These are phyloP conservation scores for Lamellibrachia columna DNA, from an alignment of 2,888 invertebrate genomes.

Conservation along the genomic window DNA sequence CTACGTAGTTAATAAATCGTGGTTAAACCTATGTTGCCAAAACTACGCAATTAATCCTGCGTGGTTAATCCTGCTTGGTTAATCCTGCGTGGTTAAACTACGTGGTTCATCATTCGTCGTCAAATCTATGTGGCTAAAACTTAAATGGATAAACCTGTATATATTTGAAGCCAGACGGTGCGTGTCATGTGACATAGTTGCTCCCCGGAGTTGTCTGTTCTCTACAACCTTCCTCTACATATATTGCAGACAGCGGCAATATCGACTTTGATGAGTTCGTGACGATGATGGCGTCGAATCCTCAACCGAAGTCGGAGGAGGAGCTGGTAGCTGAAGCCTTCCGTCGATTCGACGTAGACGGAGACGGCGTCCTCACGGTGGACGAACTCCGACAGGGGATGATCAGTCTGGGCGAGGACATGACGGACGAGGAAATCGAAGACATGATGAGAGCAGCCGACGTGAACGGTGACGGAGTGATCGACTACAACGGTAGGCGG, in stretches of 20 bases:
- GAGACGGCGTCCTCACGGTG: background rate
- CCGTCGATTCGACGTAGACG: background rate
- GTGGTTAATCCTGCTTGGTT: too few relatives aligned
- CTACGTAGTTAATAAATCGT: too few relatives aligned
- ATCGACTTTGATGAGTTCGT: background rate
- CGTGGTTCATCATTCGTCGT: too few relatives aligned
- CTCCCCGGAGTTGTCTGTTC: too few relatives aligned
- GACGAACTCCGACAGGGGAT: background rate
- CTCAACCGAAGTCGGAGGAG: background rate
- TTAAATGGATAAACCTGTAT: too few relatives aligned
- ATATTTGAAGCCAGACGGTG: too few relatives aligned
- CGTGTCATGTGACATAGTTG: too few relatives aligned
- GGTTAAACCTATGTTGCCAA: too few relatives aligned
- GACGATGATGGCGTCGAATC: background rate
- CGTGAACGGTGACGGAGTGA: background rate
- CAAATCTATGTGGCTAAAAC: too few relatives aligned
- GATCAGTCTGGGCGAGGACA: background rate
- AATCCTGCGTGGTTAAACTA: too few relatives aligned
- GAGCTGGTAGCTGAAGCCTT: background rate
- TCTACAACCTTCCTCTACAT: background rate
- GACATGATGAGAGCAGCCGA: background rate
- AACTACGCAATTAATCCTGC: too few relatives aligned
- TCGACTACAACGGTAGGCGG: background rate
- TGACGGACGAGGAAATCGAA: background rate
- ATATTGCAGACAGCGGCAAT: background rate